phyloP scores from a whole-genome alignment of 2,888 invertebrate species.

The Troilus luridus region DNA sequence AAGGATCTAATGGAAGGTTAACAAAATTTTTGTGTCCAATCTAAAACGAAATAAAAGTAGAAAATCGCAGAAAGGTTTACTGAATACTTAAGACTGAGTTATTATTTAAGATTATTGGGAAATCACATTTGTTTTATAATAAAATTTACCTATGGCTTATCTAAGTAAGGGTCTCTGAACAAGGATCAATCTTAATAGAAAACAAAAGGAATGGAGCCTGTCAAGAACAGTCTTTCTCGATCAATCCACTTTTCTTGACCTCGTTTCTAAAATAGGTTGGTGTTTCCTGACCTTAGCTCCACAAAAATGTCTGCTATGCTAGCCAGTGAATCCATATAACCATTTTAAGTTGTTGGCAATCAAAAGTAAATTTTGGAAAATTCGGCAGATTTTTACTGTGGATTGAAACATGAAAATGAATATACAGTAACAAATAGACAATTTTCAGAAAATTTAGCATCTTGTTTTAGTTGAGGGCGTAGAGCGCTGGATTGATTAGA shows the following conservation, averaged over 20 bases:
- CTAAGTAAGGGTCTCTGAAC: background rate
- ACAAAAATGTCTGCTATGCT: background rate
- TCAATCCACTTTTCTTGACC: slow-evolving; percentile 25
- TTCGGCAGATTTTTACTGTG: too few species aligned
- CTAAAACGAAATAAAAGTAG: too few species aligned
- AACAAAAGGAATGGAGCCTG: background rate
- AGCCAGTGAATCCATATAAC: background rate
- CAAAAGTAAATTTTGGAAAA: too few species aligned
- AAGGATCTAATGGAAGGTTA: too few species aligned
- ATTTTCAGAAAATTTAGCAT: too few species aligned
- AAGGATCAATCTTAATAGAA: background rate
- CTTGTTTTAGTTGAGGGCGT: too few species aligned
- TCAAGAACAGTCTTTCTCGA: background rate
- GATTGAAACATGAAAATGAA: too few species aligned
- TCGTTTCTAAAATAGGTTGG: background rate
- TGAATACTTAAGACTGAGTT: too few species aligned
- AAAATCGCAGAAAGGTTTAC: too few species aligned
- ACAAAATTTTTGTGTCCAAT: too few species aligned
- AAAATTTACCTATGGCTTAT: background rate
- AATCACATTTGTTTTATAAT: background rate
- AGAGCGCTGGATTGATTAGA: too few species aligned
- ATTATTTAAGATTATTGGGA: background rate
- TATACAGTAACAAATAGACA: too few species aligned
- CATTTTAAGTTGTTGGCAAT: background rate
- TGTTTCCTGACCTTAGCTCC: background rate